These are phyloP conservation scores for Psilopsiagon aurifrons DNA, from an alignment of 2,113 vertebrate species.

Conservation along the genomic window DNA sequence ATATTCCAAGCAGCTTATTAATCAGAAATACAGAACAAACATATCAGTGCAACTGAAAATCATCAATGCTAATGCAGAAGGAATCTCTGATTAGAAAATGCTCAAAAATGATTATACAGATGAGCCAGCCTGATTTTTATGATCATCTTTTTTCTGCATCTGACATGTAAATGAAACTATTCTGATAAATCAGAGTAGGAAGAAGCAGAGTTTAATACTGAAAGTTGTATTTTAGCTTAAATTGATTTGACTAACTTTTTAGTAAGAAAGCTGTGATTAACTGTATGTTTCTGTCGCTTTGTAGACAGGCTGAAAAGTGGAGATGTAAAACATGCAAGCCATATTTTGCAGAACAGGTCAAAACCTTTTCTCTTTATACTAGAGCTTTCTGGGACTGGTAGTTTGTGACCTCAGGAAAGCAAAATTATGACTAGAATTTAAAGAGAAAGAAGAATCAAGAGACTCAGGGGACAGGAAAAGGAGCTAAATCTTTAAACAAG, in stretches of 20 bases:
- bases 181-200: conserved; percentile 32
- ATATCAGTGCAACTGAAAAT: conserved; percentile 38
- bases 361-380: not conserved
- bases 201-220: not conserved
- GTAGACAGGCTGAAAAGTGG: not conserved
- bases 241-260: not conserved
- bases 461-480: not conserved
- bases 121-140: conserved; percentile 62
- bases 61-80: conserved; percentile 49
- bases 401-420: not conserved
- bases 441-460: not conserved
- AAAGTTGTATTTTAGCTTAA: not conserved
- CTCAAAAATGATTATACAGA: conserved; percentile 65
- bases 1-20: conserved; percentile 47
- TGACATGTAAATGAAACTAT: conserved; percentile 43
- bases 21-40: conserved; percentile 53
- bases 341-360: not conserved
- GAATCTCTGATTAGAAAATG: conserved; percentile 56
- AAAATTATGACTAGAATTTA: conserved; percentile 7
- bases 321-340: not conserved
- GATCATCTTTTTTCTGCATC: conserved; percentile 43
- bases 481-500: conserved; percentile 3
- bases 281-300: not conserved
- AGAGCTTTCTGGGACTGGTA: not conserved
- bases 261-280: not conserved